These are phyloP conservation scores for Spermophilus dauricus DNA, from an alignment of 2,113 vertebrate genomes.

Conservation along the genomic window DNA sequence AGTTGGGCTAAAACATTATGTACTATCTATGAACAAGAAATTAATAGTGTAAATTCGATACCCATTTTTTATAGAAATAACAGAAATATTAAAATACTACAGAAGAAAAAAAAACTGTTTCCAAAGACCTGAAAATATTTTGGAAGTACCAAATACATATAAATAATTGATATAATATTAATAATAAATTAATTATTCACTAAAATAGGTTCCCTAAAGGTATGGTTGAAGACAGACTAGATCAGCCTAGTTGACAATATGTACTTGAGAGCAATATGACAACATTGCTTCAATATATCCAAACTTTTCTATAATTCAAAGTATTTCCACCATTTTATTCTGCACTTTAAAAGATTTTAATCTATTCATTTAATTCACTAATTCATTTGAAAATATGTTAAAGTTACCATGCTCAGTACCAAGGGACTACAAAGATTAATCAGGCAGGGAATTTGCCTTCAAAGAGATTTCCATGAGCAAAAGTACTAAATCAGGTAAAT, in stretches of 20 bases:
- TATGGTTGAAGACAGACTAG: neutral
- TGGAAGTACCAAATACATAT: constrained; percentile 39
- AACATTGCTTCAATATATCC: constrained; percentile 45
- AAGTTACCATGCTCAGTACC: neutral
- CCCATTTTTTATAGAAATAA: constrained; percentile 40
- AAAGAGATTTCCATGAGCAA: constrained; percentile 7
- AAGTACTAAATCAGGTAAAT: neutral
- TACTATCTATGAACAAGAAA: neutral
- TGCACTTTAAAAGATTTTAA: constrained; percentile 40
- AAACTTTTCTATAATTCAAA: constrained; percentile 69
- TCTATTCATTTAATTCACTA: constrained; percentile 51
- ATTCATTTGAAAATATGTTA: constrained; percentile 43
- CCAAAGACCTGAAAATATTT: constrained; percentile 59
- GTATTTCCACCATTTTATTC: constrained; percentile 27
- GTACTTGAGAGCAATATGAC: constrained; percentile 37
- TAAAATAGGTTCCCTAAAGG: constrained; percentile 52
- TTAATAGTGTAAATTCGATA: neutral
- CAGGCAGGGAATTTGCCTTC: constrained; percentile 11
- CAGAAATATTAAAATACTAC: constrained; percentile 53
- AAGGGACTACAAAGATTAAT: neutral
- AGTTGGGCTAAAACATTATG: neutral
- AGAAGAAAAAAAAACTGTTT: neutral
- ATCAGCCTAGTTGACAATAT: constrained; percentile 17
- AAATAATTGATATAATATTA: constrained; percentile 71
- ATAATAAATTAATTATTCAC: constrained; percentile 73